phyloP scores from a whole-genome alignment of 2,888 invertebrate species.

The Eupithecia dodoneata region DNA sequence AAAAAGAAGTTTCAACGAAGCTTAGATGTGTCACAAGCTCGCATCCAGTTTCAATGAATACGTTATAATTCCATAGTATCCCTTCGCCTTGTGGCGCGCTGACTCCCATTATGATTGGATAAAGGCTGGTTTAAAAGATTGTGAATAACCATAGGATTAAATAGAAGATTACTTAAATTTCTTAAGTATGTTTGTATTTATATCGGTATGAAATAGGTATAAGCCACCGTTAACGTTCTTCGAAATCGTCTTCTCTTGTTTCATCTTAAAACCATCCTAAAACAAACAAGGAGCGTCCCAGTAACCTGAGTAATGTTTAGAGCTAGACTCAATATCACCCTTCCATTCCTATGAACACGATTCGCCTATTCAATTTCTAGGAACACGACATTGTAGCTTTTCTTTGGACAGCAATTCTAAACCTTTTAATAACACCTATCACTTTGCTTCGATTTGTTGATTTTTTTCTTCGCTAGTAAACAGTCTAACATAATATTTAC shows the following conservation, averaged over 20 bases:
- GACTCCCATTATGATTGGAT: slow-evolving; percentile 28
- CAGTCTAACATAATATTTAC: background rate
- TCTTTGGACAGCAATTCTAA: slow-evolving; percentile 38
- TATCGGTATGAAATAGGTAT: too few relatives aligned
- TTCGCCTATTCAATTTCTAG: slow-evolving; percentile 51
- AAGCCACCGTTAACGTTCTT: slow-evolving; percentile 22
- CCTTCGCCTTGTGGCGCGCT: slow-evolving; percentile 24
- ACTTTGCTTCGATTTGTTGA: background rate
- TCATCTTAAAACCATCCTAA: slow-evolving; percentile 20
- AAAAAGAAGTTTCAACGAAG: slow-evolving; percentile 41
- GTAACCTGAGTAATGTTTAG: slow-evolving; percentile 43
- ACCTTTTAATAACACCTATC: slow-evolving; percentile 27
- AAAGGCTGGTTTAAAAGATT: slow-evolving; percentile 27
- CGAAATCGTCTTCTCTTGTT: slow-evolving; percentile 34
- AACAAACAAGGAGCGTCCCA: slow-evolving; percentile 43
- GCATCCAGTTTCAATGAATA: slow-evolving; percentile 39
- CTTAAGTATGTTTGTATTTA: background rate
- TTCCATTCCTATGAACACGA: slow-evolving; percentile 47
- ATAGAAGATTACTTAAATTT: background rate
- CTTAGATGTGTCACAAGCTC: slow-evolving; percentile 38
- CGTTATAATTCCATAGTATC: slow-evolving; percentile 39
- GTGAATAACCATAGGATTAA: background rate
- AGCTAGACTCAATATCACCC: slow-evolving; percentile 47
- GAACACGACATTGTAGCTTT: slow-evolving; percentile 46
- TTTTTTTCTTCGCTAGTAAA: background rate